phyloP scores from a whole-genome alignment of 2,797 vertebrate species.

The Alcedo atthis region DNA sequence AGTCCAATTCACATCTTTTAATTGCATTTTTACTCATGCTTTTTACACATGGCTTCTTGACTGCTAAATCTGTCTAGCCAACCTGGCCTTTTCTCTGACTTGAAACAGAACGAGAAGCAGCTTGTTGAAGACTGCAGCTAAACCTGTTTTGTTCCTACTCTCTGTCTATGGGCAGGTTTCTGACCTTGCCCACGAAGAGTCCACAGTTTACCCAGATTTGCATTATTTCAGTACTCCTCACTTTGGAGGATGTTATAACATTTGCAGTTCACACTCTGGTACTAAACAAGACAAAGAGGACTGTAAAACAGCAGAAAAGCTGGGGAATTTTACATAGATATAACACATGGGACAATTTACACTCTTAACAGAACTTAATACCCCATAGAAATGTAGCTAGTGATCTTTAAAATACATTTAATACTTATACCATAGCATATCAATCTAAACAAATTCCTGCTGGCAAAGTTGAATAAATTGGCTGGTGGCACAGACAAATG shows the following conservation, averaged over 20 bases:
- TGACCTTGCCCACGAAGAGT: neutral
- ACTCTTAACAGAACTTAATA: neutral
- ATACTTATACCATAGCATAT: neutral
- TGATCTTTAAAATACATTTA: neutral
- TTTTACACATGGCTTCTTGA: neutral
- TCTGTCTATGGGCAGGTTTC: neutral
- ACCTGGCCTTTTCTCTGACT: neutral
- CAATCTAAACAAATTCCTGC: neutral
- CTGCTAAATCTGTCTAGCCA: neutral
- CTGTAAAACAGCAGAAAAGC: neutral
- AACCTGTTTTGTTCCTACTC: neutral
- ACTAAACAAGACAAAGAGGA: neutral
- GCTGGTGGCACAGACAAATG: neutral
- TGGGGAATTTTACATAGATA: neutral
- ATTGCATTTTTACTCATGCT: neutral
- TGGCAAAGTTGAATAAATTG: neutral
- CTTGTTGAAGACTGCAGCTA: neutral
- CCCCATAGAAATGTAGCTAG: neutral
- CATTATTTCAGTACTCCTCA: neutral
- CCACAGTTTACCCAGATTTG: neutral
- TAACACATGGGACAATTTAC: neutral
- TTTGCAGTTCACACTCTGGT: neutral
- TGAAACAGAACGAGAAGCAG: neutral
- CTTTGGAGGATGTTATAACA: neutral
- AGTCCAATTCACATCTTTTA: neutral